A percentile compares a stretch with the other conserved stretches of the same genome.
These are phyloP conservation scores for Xerus rutilus DNA, from an alignment of 2,797 vertebrate species.

Conservation along the genomic window DNA sequence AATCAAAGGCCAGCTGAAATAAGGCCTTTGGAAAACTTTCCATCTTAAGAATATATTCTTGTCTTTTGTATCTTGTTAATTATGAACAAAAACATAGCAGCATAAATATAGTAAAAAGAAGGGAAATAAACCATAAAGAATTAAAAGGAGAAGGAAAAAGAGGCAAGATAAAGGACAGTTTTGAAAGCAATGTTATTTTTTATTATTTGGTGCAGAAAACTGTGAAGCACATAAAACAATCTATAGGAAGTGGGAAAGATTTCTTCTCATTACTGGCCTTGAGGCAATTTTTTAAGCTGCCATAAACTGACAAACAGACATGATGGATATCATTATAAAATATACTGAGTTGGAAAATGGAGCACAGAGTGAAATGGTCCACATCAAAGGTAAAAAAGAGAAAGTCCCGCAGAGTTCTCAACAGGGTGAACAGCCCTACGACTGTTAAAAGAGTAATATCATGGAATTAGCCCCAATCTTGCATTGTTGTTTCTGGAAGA, in stretches of 20 bases:
- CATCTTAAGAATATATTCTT: conserved; percentile 40
- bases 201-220: conserved; percentile 84
- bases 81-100: conserved; percentile 68
- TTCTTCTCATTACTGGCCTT: conserved; percentile 85
- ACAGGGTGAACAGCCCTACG: neutral
- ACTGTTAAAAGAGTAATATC: conserved; percentile 39
- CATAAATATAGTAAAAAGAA: conserved; percentile 51
- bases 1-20: conserved; percentile 23
- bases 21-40: conserved; percentile 34
- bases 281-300: conserved; percentile 85
- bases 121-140: conserved; percentile 71
- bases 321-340: conserved; percentile 86
- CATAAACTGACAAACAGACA: conserved; percentile 83
- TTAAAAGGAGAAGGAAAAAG: conserved; percentile 70
- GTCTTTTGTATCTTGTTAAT: conserved; percentile 74
- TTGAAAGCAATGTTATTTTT: conserved; percentile 81
- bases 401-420: conserved; percentile 55
- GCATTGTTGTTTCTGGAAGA: neutral
- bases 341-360: conserved; percentile 83
- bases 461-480: conserved; percentile 35
- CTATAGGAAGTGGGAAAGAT: conserved; percentile 83
- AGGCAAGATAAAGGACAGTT: conserved; percentile 70
- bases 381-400: conserved; percentile 68
- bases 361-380: conserved; percentile 81
- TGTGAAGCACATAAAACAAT: conserved; percentile 84